Percentiles rank a stretch among this genome's conserved stretches.
These are phyloP conservation scores for Calycopis cecrops DNA, from an alignment of 1,140 invertebrate genomes.

Conservation along the genomic window DNA sequence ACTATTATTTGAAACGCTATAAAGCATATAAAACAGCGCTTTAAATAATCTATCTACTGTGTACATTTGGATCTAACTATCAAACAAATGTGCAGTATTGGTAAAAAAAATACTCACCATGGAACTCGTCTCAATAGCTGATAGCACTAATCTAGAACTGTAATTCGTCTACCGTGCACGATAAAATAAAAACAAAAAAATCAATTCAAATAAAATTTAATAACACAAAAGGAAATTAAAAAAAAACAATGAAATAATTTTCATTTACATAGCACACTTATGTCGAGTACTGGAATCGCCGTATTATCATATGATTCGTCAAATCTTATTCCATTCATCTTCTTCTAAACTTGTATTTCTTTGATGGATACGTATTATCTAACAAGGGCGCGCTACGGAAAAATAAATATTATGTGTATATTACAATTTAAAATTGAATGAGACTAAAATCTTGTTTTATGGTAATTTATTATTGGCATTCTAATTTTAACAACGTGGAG, in stretches of 20 bases:
- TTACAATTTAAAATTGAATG: slow-evolving; percentile 22
- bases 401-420: slow-evolving; percentile 47
- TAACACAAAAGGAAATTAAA: slow-evolving; percentile 48
- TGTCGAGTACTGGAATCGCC: slow-evolving; percentile 33
- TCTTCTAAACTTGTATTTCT: slow-evolving; percentile 69
- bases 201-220: slow-evolving; percentile 63
- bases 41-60: too few species aligned
- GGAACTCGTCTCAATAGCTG: not conserved
- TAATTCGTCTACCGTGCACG: slow-evolving; percentile 69
- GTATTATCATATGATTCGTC: slow-evolving; percentile 27
- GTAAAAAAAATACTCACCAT: not conserved
- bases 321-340: slow-evolving; percentile 36
- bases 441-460: not conserved
- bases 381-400: slow-evolving; percentile 67
- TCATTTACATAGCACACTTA: slow-evolving; percentile 34
- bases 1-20: too few species aligned
- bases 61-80: too few species aligned
- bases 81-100: too few species aligned
- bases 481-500: not conserved
- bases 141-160: slow-evolving; percentile 1
- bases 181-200: slow-evolving; percentile 70
- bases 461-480: too few species aligned
- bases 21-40: too few species aligned
- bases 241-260: slow-evolving; percentile 53
- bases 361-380: slow-evolving; percentile 58